Evolutionary conservation across 2,797 vertebrate species (phyloP).

Genomic region (Podarcis lilfordi): DNA sequence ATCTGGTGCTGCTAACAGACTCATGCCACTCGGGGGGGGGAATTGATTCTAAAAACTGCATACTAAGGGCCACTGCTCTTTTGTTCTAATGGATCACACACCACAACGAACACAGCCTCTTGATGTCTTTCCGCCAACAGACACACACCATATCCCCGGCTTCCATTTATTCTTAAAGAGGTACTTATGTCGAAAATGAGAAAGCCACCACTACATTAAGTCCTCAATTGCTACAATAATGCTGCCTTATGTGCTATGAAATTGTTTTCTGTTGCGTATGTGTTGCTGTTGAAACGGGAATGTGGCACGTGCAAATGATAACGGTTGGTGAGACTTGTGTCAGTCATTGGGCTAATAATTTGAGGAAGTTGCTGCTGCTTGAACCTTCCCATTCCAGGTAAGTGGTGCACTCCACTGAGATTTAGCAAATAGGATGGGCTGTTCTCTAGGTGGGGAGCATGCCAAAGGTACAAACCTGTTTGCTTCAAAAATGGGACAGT

Average conservation of each 20-base stretch:
- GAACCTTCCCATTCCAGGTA: not conserved
- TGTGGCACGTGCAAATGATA: not conserved
- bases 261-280: slow-evolving; percentile 42
- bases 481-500: not conserved
- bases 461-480: not conserved
- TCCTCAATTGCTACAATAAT: slow-evolving; percentile 37
- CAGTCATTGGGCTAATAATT: slow-evolving; percentile 25
- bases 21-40: not conserved
- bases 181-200: slow-evolving; percentile 33
- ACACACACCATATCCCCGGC: slow-evolving; percentile 36
- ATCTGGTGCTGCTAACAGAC: slow-evolving; percentile 12
- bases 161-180: slow-evolving; percentile 46
- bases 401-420: not conserved
- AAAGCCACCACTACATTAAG: slow-evolving; percentile 48
- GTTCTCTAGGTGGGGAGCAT: not conserved
- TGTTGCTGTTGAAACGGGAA: slow-evolving; percentile 24
- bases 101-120: slow-evolving; percentile 22
- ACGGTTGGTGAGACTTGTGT: not conserved
- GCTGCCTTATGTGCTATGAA: slow-evolving; percentile 36
- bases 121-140: slow-evolving; percentile 23
- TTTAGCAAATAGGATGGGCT: not conserved
- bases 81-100: slow-evolving; percentile 1
- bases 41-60: not conserved
- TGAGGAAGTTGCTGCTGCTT: slow-evolving; percentile 15
- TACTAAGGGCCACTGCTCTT: slow-evolving; percentile 22